Percentiles rank a stretch among this genome's conserved stretches.
Conservation (phyloP, 1,140 invertebrate species). For the Drosophila eugracilis region DNA sequence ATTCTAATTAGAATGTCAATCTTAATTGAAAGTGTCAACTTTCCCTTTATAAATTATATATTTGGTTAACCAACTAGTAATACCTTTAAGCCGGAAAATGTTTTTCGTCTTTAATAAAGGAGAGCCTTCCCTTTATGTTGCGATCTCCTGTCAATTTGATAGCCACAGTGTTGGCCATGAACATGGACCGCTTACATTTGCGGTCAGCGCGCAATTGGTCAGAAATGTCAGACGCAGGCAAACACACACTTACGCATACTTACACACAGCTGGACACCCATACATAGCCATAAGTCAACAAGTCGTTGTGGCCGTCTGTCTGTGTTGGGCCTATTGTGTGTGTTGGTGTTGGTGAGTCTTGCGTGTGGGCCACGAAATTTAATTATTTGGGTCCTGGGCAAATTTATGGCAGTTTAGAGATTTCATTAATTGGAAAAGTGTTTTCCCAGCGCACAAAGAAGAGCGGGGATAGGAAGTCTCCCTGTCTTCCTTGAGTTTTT, state of each 20-base stretch:
- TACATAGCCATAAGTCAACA: constrained; percentile 62
- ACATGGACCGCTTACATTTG: constrained; percentile 59
- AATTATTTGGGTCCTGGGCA: constrained; percentile 77
- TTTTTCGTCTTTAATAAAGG: constrained; percentile 16
- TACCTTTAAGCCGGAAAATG: constrained; percentile 7
- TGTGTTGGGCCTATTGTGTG: constrained; percentile 28
- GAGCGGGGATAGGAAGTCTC: background rate
- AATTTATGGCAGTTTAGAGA: constrained; percentile 84
- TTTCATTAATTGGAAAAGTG: constrained; percentile 85
- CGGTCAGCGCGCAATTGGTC: constrained; percentile 57
- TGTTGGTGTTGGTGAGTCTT: too few relatives aligned
- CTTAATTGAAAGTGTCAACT: background rate
- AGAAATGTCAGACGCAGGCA: constrained; percentile 54
- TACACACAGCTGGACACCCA: constrained; percentile 12
- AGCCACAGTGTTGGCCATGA: constrained; percentile 41
- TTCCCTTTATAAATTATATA: background rate
- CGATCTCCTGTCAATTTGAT: constrained; percentile 48
- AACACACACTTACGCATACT: too few relatives aligned
- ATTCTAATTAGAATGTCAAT: background rate
- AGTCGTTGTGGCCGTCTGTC: constrained; percentile 42
- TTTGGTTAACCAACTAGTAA: background rate
- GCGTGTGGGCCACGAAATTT: constrained; percentile 72
- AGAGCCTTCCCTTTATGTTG: constrained; percentile 13
- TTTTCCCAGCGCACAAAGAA: constrained; percentile 40
- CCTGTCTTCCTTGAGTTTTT: constrained; percentile 33